Evolutionary conservation across 2,888 invertebrate genomes (phyloP).

Genomic region (Tiphia femorata): DNA sequence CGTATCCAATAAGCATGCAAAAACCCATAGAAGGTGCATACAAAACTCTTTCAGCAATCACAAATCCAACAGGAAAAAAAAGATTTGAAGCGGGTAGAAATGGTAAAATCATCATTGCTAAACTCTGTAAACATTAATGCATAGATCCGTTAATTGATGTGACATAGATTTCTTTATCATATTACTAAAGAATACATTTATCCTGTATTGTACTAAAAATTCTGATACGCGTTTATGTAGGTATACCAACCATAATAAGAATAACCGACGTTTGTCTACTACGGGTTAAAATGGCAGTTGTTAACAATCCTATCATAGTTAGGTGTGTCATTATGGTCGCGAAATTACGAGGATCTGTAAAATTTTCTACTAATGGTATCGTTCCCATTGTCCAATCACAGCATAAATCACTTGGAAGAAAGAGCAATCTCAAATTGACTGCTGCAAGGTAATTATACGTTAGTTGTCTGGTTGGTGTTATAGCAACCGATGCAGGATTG

Average conservation of each 20-base stretch:
- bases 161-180: background rate
- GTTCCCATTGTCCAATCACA: conserved; percentile 99
- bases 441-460: conserved; percentile 94
- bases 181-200: too few relatives aligned
- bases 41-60: conserved; percentile 93
- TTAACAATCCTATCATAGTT: conserved; percentile 73
- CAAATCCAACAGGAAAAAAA: conserved; percentile 98
- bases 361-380: conserved; percentile 85
- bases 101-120: conserved; percentile 89
- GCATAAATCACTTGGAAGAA: conserved; percentile 91
- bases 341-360: conserved; percentile 85
- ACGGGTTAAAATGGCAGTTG: conserved; percentile 72
- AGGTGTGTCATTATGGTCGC: conserved; percentile 80
- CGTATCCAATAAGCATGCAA: conserved; percentile 91
- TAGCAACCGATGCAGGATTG: conserved; percentile 94
- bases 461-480: conserved; percentile 86
- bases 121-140: conserved; percentile 74
- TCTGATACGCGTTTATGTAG: background rate
- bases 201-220: too few relatives aligned
- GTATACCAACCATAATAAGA: conserved; percentile 76
- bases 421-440: conserved; percentile 89
- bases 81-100: conserved; percentile 97
- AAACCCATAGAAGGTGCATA: conserved; percentile 99
- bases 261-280: conserved; percentile 76
- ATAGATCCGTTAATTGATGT: background rate